Evolutionary conservation across 2,888 invertebrate species (phyloP).

Genomic region (Melinaea menophilus): DNA sequence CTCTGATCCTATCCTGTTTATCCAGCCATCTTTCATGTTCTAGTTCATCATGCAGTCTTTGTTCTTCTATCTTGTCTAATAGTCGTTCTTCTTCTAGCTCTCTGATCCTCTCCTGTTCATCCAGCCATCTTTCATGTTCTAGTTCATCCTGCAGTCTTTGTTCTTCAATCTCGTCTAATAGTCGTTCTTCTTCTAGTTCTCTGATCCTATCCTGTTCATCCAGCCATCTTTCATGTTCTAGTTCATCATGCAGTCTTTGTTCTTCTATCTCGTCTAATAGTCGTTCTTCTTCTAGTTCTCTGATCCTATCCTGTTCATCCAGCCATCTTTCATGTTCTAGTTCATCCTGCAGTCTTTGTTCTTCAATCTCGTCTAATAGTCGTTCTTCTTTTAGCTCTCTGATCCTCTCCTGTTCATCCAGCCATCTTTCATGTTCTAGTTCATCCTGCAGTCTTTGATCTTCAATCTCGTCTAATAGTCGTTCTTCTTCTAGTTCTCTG

Average conservation of each 20-base stretch:
- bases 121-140: constrained; percentile 1
- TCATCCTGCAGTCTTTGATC: not conserved
- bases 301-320: not conserved
- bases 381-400: not conserved
- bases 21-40: constrained; percentile 1
- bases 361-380: not conserved
- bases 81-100: not conserved
- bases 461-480: too few relatives aligned
- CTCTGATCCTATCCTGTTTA: not conserved
- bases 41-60: not conserved
- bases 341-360: not conserved
- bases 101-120: not conserved
- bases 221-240: not conserved
- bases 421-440: not conserved
- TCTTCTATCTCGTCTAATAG: not conserved
- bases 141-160: not conserved
- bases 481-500: not conserved
- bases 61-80: not conserved
- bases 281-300: not conserved
- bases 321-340: not conserved
- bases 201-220: not conserved
- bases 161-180: not conserved
- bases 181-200: not conserved
- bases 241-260: not conserved
- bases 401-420: too few relatives aligned